Evolutionary conservation across 2,113 vertebrate genomes (phyloP), one percentile per base, ranked within the genome.

Genomic region (Channa argus): DNA sequence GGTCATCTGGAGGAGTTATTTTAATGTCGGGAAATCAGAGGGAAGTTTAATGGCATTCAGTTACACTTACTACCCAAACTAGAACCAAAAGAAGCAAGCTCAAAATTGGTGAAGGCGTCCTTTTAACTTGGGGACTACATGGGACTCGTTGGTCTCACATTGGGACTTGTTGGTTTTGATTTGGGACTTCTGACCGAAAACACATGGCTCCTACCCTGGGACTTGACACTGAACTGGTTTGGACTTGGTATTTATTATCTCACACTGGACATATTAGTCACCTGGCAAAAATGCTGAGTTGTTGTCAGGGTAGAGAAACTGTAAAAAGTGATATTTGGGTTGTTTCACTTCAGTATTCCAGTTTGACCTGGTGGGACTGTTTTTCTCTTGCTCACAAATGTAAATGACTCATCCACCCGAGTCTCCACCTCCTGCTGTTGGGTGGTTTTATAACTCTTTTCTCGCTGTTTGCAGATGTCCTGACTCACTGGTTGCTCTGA

Each of bases 381-480:
- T 13, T 34, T 47, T 11, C 14, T 66, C 12, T 41, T 65, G 52
- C 36, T 54, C 36, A 33, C 37, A 54, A 11, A 60, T 53, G 52
- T 39, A 39, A 8, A 24, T 13, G 36, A 38, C n/a, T 3, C 5
- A 7, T 43, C 13, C 4, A 11, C 3, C 6, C 44, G 10, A 12
- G 0, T 50, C 63, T 8, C 78, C 55, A 46, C 74, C 83, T 10
- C 70, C 68, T 10, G 5, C 7, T 41, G 39, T 41, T 4, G 39
- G 4, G 39, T 41, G 39, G 39, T 41, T 24, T 8, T 47, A 13
- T 24, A 24, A 24, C 24, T 24, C 33, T 37, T 7, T 60, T 37
- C 41, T 37, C 65, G 46, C 65, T 55, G 66, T 77, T 67, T 78
- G 77, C 77, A 78, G 74, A 74, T 66, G 33, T 65, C 0, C 67